Base-by-base conservation (phyloP, 2,888 invertebrate genomes). In the Zaprionus obscuricornis region DNA sequence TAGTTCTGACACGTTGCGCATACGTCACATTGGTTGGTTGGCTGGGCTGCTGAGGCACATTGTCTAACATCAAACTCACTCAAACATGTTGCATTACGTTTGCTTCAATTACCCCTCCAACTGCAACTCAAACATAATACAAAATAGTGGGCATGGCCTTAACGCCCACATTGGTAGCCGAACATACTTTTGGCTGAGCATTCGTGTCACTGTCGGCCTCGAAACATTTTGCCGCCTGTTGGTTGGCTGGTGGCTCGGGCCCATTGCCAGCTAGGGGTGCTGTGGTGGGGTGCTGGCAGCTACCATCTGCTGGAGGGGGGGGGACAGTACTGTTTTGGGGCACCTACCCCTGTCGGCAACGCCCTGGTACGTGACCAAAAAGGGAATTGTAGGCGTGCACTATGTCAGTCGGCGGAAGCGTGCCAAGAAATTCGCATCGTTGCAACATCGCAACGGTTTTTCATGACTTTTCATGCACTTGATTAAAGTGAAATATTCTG, bases 301-400 rank as follows among this genome's bases (percentile, higher is more conserved):
- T n/a, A n/a, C n/a, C n/a, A n/a, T n/a, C n/a, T n/a, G n/a, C n/a
- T n/a, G n/a, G n/a, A n/a, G n/a, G n/a, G n/a, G n/a, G n/a, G 37
- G 33, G 36, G 22, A 29, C 13, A 14, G n/a, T n/a, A n/a, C n/a
- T n/a, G n/a, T n/a, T 17, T 31, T 26, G 59, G 20, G 62, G 72
- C 78, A 69, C 70, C 77, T 77, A 71, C 72, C 82, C 67, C 74
- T 43, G 40, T 43, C 58, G 76, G 87, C 67, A 85, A 87, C 89
- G 89, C 89, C 89, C 87, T 68, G 69, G 82, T 82, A 89, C 89
- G 89, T 89, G 89, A 88, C 88, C 87, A 74, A 85, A 77, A 62
- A 65, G n/a, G n/a, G 76, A 71, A 76, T 81, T 72, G 87, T 82
- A 84, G 89, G 88, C 87, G 89, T 76, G 58, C 68, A 70, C 86